Evolutionary conservation across 2,797 vertebrate genomes (phyloP).

Genomic region (Sebastes cheni): DNA sequence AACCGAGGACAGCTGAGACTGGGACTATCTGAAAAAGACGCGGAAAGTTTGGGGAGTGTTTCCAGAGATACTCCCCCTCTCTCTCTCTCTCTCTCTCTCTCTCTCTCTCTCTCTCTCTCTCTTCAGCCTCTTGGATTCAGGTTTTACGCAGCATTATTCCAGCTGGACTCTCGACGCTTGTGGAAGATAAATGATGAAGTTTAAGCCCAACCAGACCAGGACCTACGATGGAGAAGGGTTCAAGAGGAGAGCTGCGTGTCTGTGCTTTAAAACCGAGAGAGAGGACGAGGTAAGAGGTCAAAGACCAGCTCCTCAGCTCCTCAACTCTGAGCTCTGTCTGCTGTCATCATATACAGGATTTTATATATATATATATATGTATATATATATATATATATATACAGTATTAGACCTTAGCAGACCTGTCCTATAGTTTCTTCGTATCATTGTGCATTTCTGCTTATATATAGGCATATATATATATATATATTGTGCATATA

Average conservation of each 20-base stretch:
- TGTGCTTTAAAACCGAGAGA: slow-evolving; percentile 90
- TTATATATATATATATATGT: no score
- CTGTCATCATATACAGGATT: no score
- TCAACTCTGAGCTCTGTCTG: no score
- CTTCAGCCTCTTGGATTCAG: background rate
- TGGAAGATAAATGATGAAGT: slow-evolving; percentile 91
- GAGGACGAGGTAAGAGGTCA: slow-evolving; percentile 90
- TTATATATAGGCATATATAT: no score
- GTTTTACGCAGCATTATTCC: background rate
- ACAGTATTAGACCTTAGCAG: background rate
- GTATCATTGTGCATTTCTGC: background rate
- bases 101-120: background rate
- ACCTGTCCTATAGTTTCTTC: background rate
- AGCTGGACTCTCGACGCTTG: background rate
- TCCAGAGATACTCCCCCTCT: background rate
- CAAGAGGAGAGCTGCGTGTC: slow-evolving; percentile 93
- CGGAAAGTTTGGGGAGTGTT: background rate
- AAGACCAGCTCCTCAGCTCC: no score
- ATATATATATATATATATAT: no score
- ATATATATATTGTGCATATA: no score
- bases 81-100: background rate
- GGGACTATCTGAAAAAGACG: slow-evolving; percentile 19
- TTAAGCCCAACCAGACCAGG: slow-evolving; percentile 96
- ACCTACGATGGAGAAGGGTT: slow-evolving; percentile 96
- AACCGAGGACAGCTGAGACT: background rate